These are phyloP conservation scores for Abrostola tripartita DNA, from an alignment of 2,888 invertebrate genomes.

Conservation along the genomic window DNA sequence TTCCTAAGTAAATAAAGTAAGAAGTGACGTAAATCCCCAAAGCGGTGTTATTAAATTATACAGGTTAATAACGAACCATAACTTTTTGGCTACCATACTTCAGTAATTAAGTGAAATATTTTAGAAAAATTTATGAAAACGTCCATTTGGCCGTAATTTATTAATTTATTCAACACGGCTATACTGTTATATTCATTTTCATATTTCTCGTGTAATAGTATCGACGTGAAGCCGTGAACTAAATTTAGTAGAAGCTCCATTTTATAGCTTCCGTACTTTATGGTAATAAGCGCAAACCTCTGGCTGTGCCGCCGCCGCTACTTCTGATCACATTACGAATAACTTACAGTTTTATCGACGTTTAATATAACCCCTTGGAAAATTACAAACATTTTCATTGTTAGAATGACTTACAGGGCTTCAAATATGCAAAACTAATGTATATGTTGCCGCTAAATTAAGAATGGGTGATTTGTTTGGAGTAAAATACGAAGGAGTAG, in stretches of 20 bases:
- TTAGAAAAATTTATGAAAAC: constrained; percentile 40
- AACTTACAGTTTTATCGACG: constrained; percentile 45
- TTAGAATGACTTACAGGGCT: background rate
- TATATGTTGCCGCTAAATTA: too few relatives aligned
- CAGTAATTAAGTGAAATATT: constrained; percentile 48
- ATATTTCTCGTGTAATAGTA: constrained; percentile 64
- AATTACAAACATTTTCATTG: constrained; percentile 37
- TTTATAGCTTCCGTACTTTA: constrained; percentile 82
- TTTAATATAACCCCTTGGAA: constrained; percentile 28
- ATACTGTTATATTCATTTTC: constrained; percentile 64
- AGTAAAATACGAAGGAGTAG: too few relatives aligned
- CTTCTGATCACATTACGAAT: constrained; percentile 38
- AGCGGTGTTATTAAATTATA: constrained; percentile 28
- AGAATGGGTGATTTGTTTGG: too few relatives aligned
- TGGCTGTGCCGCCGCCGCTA: constrained; percentile 36
- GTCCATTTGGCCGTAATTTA: constrained; percentile 46
- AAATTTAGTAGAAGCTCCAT: constrained; percentile 71
- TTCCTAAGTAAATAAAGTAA: constrained; percentile 20
- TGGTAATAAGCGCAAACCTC: constrained; percentile 72
- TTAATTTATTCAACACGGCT: constrained; percentile 59
- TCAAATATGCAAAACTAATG: background rate
- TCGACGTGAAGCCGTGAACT: constrained; percentile 69
- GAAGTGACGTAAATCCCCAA: constrained; percentile 21
- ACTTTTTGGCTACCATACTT: constrained; percentile 32
- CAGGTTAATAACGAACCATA: constrained; percentile 39